Percentiles rank a stretch among this genome's conserved stretches.
Conservation (phyloP, 2,888 invertebrate species). For the Ischnura elegans region DNA sequence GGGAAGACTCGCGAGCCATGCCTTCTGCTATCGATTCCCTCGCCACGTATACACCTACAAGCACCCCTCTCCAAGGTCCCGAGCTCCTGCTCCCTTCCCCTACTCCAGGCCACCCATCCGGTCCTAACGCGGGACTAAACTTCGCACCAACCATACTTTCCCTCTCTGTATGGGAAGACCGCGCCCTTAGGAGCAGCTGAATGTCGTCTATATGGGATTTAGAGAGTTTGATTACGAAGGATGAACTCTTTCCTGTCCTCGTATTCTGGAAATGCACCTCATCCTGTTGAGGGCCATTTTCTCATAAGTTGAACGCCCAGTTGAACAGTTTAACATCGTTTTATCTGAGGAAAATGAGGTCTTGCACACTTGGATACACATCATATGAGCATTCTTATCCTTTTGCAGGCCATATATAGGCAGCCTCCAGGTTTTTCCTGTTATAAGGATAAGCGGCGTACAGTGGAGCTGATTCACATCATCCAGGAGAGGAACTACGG, state of each 20-base stretch:
- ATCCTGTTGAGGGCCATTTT: not conserved
- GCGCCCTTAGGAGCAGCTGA: not conserved
- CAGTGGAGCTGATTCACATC: not conserved
- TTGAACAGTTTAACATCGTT: too few species aligned
- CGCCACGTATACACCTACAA: not conserved
- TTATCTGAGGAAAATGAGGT: too few species aligned
- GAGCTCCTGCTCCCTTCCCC: not conserved
- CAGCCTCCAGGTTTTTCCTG: not conserved
- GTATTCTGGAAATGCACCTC: not conserved
- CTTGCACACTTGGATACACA: too few species aligned
- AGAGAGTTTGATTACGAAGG: not conserved
- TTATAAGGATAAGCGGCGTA: not conserved
- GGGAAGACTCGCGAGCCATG: not conserved
- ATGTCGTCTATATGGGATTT: not conserved
- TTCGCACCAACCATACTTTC: not conserved
- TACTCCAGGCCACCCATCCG: not conserved
- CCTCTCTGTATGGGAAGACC: not conserved
- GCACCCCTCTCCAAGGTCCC: not conserved
- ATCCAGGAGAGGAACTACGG: not conserved
- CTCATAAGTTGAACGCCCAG: too few species aligned
- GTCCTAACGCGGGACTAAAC: not conserved
- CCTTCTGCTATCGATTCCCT: not conserved
- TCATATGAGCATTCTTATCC: too few species aligned
- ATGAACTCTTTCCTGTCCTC: not conserved
- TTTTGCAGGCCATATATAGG: too few species aligned